Conservation (phyloP, 2,797 vertebrate genomes). For the Hydrophis major region DNA sequence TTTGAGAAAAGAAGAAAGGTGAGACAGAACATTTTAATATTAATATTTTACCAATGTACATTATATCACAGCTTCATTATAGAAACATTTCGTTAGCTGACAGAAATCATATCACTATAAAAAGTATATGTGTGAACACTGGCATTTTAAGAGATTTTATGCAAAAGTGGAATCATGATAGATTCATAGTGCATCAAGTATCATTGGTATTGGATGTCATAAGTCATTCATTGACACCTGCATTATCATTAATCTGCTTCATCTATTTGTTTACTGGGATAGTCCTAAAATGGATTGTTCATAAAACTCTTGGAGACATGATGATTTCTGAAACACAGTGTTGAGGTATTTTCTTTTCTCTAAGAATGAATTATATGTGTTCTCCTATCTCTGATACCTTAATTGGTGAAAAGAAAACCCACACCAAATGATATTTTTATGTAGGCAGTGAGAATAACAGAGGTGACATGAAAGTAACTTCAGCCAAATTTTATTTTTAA, state of each 20-base stretch:
- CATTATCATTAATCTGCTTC: neutral
- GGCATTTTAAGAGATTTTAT: neutral
- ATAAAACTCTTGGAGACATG: neutral
- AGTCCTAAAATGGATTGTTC: neutral
- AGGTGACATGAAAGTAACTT: too few relatives aligned
- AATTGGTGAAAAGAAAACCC: neutral
- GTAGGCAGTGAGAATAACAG: too few relatives aligned
- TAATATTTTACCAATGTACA: conserved; percentile 29
- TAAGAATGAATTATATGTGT: neutral
- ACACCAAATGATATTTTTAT: neutral
- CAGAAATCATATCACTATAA: neutral
- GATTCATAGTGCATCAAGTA: neutral
- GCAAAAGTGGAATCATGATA: neutral
- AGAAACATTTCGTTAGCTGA: conserved; percentile 21
- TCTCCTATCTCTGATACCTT: neutral
- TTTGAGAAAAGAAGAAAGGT: too few relatives aligned
- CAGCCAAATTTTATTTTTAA: too few relatives aligned
- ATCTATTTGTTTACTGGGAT: neutral
- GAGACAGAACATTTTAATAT: neutral
- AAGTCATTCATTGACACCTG: neutral
- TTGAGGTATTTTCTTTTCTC: too few relatives aligned
- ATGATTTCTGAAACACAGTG: neutral
- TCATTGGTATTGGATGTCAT: neutral
- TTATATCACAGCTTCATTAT: neutral
- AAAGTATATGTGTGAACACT: neutral